Evolutionary conservation across 2,797 vertebrate genomes (phyloP), one percentile per base, ranked within the genome.

Genomic region (Neosalanx taihuensis): DNA sequence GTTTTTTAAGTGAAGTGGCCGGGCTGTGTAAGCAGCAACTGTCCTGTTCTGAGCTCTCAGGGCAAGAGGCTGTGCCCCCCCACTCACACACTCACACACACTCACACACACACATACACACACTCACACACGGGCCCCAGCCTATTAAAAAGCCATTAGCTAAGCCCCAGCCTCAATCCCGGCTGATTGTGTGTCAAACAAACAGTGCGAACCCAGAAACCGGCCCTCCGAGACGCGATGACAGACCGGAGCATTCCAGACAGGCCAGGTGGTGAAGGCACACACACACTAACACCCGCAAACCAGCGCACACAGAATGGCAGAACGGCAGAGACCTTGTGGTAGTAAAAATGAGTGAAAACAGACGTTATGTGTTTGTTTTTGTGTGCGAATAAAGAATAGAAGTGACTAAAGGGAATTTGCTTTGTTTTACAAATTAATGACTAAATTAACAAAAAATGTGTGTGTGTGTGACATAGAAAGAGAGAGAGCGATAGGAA

Each of bases 91-190:
- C n/a, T n/a, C n/a, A n/a, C n/a, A n/a, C n/a, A n/a, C n/a, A n/a
- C n/a, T n/a, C n/a, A n/a, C n/a, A n/a, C n/a, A n/a, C n/a, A n/a
- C n/a, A n/a, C n/a, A n/a, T n/a, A n/a, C n/a, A n/a, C n/a, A n/a
- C n/a, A n/a, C n/a, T n/a, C n/a, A n/a, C n/a, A n/a, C 6, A 3
- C 6, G 35, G 35, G 89, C 76, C 91, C 90, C n/a, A 80, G 90
- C 91, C 92, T 92, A 93, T 95, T 95, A 94, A 93, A 94, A 95
- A 92, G 86, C 93, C 93, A 95, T 96, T 95, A 96, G 92, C 93
- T 93, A 91, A 94, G 88, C 86, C 86, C 86, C 67, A 87, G 90
- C 92, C 93, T 94, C 92, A 93, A 81, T 87, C 78, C 72, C 69
- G 71, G 74, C 72, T 82, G 79, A 89, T 83, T 78, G 80, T 79